phyloP scores from a whole-genome alignment of 2,113 vertebrate genomes.

The Lagopus muta region DNA sequence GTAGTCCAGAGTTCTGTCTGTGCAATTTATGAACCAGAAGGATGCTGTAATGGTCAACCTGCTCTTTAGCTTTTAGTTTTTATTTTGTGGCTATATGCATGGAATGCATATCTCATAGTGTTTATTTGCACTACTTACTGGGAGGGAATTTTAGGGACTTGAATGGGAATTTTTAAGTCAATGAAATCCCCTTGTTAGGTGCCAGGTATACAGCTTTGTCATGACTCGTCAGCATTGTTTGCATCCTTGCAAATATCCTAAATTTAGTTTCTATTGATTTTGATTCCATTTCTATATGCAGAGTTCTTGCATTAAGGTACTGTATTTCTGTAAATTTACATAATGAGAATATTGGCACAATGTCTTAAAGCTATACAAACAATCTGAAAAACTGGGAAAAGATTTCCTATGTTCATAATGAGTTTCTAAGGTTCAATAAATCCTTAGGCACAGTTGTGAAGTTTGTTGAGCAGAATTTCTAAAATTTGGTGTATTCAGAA shows the following conservation, averaged over 20 bases:
- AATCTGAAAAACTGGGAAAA: neutral
- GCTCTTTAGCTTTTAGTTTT: neutral
- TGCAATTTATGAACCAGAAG: neutral
- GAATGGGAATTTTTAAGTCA: neutral
- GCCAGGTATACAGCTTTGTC: neutral
- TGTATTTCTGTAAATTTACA: slow-evolving; percentile 29
- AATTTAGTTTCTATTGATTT: slow-evolving; percentile 43
- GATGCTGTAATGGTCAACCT: neutral
- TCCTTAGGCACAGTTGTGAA: neutral
- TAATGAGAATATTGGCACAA: neutral
- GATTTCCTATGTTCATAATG: neutral
- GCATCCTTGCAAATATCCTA: neutral
- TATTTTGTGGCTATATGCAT: neutral
- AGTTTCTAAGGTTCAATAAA: neutral
- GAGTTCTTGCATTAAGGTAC: neutral
- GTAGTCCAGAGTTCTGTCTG: neutral
- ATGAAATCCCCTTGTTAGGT: neutral
- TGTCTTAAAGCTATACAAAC: neutral
- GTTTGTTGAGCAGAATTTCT: neutral
- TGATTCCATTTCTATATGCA: neutral
- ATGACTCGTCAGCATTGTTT: neutral
- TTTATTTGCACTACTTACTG: neutral
- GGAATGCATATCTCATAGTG: neutral
- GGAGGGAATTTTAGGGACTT: neutral
- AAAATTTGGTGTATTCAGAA: neutral